Evolutionary conservation across 2,888 invertebrate genomes (phyloP), one percentile per base, ranked within the genome.

Genomic region (Andrena marginata): DNA sequence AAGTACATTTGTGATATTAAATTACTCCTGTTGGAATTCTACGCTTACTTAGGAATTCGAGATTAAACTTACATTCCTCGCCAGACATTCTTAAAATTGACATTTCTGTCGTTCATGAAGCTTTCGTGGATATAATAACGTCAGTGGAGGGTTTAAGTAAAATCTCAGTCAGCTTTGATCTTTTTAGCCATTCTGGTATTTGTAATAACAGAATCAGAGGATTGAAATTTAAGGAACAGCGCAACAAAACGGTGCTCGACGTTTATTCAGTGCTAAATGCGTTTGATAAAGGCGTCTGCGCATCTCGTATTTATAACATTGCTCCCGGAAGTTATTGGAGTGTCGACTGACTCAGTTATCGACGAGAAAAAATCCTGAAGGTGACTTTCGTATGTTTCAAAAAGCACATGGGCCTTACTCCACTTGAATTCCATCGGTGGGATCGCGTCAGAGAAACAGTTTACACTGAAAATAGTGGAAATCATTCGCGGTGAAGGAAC

Each of bases 301-400:
- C 20, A 3, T 51, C 20, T 8, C 51, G 56, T 26, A 26, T 56
- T 56, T 56, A 56, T 26, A 56, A 56, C 10, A 20, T 26, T 8
- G 16, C 31, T 1, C 16, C 60, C 29, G 60, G 29, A n/a, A 60
- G 60, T 60, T 60, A 60, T 31, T 16, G 60, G 16, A 31, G 29
- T 29, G 60, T 29, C 60, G 31, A 7, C 60, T 60, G 60, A 60
- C 60, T 60, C 26, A 56, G 56, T 56, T 56, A 56, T 56, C 26
- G 56, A 26, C 26, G 8, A 56, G 23, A 26, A 56, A 56, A 26
- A 4, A 2, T 2, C 3, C 23, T 26, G 26, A 26, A 56, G 56
- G 56, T 56, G 56, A 26, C 56, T 56, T 56, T 56, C 20, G 26
- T 10, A 26, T 26, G 0, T 56, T 10, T 56, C 2, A 23, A 56